A percentile compares a stretch with the other conserved stretches of the same genome.
phyloP scores from a whole-genome alignment of 2,888 invertebrate species.

The Eupithecia abbreviata region DNA sequence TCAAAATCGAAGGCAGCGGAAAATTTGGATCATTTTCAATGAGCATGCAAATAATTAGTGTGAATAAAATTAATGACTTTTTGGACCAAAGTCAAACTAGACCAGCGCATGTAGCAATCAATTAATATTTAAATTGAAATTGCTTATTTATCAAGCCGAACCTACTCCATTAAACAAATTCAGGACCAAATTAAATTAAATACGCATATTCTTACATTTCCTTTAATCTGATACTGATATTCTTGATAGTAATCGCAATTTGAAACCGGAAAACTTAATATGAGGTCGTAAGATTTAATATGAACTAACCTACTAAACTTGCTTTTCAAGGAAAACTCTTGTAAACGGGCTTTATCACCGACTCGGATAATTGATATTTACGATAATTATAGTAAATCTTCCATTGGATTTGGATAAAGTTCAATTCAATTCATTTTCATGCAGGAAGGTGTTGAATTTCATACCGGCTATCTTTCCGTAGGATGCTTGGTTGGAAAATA shows the following conservation, averaged over 20 bases:
- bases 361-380: background rate
- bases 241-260: slow-evolving; percentile 4
- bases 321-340: background rate
- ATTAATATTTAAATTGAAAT: slow-evolving; percentile 45
- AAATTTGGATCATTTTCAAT: slow-evolving; percentile 30
- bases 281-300: background rate
- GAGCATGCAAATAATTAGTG: slow-evolving; percentile 42
- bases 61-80: slow-evolving; percentile 49
- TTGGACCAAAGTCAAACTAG: slow-evolving; percentile 32
- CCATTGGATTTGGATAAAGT: background rate
- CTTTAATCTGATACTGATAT: slow-evolving; percentile 6
- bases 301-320: background rate
- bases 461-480: background rate
- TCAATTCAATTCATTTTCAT: background rate
- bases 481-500: background rate
- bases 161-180: slow-evolving; percentile 19
- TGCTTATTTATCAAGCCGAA: slow-evolving; percentile 34
- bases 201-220: slow-evolving; percentile 3
- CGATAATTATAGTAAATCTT: background rate
- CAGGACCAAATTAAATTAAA: slow-evolving; percentile 2
- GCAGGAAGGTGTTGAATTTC: slow-evolving; percentile 1
- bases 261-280: background rate
- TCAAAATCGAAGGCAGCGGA: background rate
- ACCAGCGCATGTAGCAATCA: slow-evolving; percentile 31
- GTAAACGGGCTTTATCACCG: background rate